Base-by-base conservation (phyloP, 1,140 invertebrate species). In the Leptinotarsa undecemlineata region DNA sequence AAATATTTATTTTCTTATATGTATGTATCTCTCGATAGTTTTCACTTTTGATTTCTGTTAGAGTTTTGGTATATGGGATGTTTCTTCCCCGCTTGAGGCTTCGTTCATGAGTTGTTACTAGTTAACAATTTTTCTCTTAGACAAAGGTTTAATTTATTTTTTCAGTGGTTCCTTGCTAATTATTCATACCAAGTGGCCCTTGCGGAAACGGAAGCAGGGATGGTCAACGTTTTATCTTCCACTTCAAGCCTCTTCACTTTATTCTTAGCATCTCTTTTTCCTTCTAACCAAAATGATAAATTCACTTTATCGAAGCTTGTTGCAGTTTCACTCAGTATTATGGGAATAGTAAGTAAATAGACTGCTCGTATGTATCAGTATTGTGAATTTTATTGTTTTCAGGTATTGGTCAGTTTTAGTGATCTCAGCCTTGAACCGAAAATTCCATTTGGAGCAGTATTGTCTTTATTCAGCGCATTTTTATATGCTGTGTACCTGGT, bases 401-500 rank as follows among this genome's bases (percentile, higher is more conserved):
- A 92, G 91, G 85, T 90, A 66, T 83, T 94, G 77, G 90, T 95
- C 2, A 92, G 90, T 82, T 85, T 93, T 47, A 91, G 92, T 15
- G 91, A 94, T 82, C 84, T 91, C 66, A 84, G 84, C 62, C 82
- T 88, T 48, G 88, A 92, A 84, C 81, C 85, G 73, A 85, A 87
- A 75, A 83, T 94, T 82, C 92, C 93, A 48, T 85, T 89, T 17
- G 94, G 94, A 62, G 90, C 93, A n/a, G 86, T 89, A 86, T 85
- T 95, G 86, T 90, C 93, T 47, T 84, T 96, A 76, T 87, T 92
- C 78, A 95, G 95, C 85, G 92, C 95, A 72, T 90, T 96, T 82
- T 92, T 94, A 77, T 96, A 96, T 87, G 93, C 95, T 26, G 86
- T 90, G 14, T 96, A 96, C 85, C 87, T 96, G 76, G 95, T 96